These are phyloP conservation scores for Cuculus canorus DNA, from an alignment of 2,797 vertebrate genomes.

Conservation along the genomic window DNA sequence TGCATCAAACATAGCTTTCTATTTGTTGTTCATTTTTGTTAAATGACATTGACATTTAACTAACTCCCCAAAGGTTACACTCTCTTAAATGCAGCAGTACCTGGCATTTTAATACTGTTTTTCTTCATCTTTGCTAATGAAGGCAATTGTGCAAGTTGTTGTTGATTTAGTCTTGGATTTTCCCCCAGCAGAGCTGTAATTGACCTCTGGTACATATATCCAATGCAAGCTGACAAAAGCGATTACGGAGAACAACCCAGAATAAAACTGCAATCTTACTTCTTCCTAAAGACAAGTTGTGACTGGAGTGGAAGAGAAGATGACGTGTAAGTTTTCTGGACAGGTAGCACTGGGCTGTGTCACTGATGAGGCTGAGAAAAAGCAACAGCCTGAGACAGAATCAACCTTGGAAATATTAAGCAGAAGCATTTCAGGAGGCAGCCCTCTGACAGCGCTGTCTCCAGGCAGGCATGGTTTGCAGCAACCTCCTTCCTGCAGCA, in stretches of 20 bases:
- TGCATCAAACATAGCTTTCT: not conserved
- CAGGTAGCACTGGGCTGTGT: not conserved
- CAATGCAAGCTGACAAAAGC: not conserved
- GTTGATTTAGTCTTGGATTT: not conserved
- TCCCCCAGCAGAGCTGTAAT: not conserved
- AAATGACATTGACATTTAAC: not conserved
- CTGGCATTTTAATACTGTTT: not conserved
- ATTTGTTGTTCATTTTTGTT: not conserved
- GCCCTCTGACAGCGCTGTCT: not conserved
- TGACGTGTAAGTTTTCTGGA: not conserved
- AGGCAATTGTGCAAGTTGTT: not conserved
- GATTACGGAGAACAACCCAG: not conserved
- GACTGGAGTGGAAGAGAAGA: not conserved
- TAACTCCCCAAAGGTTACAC: not conserved
- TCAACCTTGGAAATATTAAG: not conserved
- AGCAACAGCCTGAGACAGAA: not conserved
- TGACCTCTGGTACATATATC: not conserved
- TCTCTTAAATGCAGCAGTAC: not conserved
- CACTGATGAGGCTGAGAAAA: not conserved
- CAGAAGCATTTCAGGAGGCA: not conserved
- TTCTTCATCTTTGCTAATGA: not conserved
- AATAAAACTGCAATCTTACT: not conserved
- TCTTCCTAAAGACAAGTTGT: not conserved
- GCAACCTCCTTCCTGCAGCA: not conserved
- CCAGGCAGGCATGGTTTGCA: not conserved